Conservation (phyloP, 2,888 invertebrate species). For the Orchesellides sinensis region DNA sequence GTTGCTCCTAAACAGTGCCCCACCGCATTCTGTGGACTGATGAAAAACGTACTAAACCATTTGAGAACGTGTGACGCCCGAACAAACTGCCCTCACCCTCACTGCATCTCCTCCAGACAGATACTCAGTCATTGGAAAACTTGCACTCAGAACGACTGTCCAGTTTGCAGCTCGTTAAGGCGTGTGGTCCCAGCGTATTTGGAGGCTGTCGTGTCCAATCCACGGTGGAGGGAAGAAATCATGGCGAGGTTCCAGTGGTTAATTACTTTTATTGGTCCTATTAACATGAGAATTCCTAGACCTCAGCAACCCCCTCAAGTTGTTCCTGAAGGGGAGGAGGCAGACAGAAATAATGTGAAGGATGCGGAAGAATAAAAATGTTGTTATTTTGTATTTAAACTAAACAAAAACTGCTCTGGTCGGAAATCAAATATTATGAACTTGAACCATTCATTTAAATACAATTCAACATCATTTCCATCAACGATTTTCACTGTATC, state of each 20-base stretch:
- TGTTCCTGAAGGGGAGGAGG: too few species aligned
- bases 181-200: conserved; percentile 53
- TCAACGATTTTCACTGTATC: too few species aligned
- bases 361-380: conserved; percentile 33
- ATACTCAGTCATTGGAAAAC: conserved; percentile 64
- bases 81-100: conserved; percentile 41
- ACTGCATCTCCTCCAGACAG: conserved; percentile 58
- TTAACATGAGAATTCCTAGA: conserved; percentile 2
- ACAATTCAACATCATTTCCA: too few species aligned
- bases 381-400: too few species aligned
- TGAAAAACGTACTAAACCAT: conserved; percentile 54
- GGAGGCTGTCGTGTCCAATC: conserved; percentile 56
- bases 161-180: conserved; percentile 49
- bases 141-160: conserved; percentile 54
- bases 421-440: too few species aligned
- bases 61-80: conserved; percentile 51
- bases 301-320: not conserved
- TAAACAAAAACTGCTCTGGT: too few species aligned
- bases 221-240: conserved; percentile 51
- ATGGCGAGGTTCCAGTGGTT: conserved; percentile 45
- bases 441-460: too few species aligned
- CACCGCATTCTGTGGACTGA: conserved; percentile 55
- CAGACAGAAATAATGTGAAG: conserved; percentile 19
- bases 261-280: conserved; percentile 40
- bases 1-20: conserved; percentile 38